Conservation (phyloP, 2,113 vertebrate genomes). For the Charina bottae region DNA sequence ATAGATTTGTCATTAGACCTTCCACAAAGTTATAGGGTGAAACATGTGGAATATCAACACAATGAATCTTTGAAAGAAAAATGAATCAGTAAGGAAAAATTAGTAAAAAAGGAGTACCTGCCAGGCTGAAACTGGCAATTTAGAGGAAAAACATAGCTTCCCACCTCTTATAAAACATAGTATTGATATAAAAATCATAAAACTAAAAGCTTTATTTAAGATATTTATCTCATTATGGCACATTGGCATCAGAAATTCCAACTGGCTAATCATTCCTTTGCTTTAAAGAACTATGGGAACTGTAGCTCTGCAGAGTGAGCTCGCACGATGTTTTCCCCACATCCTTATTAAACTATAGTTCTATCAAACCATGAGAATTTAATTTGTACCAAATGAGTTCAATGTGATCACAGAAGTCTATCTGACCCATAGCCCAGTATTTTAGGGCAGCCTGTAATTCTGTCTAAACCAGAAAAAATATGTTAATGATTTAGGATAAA, state of each 20-base stretch:
- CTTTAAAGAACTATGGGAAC: not conserved
- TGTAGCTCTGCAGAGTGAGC: not conserved
- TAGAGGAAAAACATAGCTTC: not conserved
- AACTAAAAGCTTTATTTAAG: not conserved
- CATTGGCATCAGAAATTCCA: not conserved
- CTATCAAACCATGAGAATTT: not conserved
- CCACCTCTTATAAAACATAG: not conserved
- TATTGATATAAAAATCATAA: not conserved
- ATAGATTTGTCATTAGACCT: conserved; percentile 36
- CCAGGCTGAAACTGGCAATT: not conserved
- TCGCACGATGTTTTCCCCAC: not conserved
- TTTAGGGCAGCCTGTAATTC: not conserved
- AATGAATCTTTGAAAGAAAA: conserved; percentile 48
- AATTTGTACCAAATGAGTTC: not conserved
- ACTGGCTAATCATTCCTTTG: not conserved
- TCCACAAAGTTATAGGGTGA: not conserved
- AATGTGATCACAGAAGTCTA: not conserved
- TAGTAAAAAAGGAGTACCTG: not conserved
- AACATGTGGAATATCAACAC: conserved; percentile 55
- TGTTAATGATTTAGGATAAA: not conserved
- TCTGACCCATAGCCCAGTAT: not conserved
- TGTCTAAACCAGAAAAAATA: not conserved
- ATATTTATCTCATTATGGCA: not conserved
- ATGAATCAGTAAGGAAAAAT: not conserved
- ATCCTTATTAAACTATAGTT: not conserved